Percentiles rank a stretch among this genome's conserved stretches.
Conservation (phyloP, 2,797 vertebrate species). For the Danio albolineatus region DNA sequence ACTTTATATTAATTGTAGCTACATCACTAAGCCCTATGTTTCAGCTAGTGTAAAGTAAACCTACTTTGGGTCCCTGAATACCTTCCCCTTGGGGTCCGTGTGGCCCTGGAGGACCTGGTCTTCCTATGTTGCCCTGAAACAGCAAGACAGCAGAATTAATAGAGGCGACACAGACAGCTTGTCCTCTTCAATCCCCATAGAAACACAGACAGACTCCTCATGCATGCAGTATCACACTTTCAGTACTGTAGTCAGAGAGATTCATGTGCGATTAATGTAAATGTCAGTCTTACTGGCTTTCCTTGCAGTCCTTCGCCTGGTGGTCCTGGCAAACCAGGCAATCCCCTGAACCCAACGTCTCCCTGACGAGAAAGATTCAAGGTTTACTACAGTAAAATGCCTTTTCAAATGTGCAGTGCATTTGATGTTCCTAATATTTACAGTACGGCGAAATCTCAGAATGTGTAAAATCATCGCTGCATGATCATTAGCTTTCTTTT, state of each 20-base stretch:
- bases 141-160: conserved; percentile 51
- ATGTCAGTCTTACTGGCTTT: conserved; percentile 79
- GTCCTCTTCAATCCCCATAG: conserved; percentile 26
- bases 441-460: too few relatives aligned
- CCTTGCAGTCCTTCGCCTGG: conserved; percentile 88
- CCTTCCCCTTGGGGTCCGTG: conserved; percentile 86
- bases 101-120: conserved; percentile 81
- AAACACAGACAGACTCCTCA: conserved; percentile 18
- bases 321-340: conserved; percentile 82
- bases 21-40: background rate
- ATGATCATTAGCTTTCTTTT: background rate
- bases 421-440: background rate
- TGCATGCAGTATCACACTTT: conserved; percentile 30
- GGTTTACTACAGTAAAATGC: background rate
- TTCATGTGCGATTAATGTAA: background rate
- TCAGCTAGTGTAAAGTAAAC: conserved; percentile 30
- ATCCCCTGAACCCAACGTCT: conserved; percentile 87
- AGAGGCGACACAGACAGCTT: conserved; percentile 8
- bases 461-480: background rate
- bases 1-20: background rate
- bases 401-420: background rate
- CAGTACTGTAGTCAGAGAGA: conserved; percentile 12
- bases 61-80: conserved; percentile 91
- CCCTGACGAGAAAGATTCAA: conserved; percentile 73
- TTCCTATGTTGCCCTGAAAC: conserved; percentile 84